phyloP scores from a whole-genome alignment of 2,888 invertebrate species.

The Cataglyphis altisquamis region DNA sequence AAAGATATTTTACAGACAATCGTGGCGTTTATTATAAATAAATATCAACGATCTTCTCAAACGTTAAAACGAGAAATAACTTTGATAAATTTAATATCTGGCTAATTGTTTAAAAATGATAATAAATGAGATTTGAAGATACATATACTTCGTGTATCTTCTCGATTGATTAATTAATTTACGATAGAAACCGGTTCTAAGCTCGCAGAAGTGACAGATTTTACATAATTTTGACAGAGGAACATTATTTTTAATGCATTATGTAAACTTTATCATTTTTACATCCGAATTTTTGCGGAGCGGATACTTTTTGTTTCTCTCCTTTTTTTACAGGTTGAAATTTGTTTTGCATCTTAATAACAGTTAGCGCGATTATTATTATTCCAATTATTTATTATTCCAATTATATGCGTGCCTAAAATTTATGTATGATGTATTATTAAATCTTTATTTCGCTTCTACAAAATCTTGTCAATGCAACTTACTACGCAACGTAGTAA shows the following conservation, averaged over 20 bases:
- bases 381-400: neutral
- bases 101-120: neutral
- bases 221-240: slow-evolving; percentile 3
- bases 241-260: slow-evolving; percentile 19
- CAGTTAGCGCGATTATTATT: neutral
- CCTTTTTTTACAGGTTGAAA: neutral
- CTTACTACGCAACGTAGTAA: neutral
- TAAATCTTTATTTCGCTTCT: slow-evolving; percentile 9
- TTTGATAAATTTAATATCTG: neutral
- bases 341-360: neutral
- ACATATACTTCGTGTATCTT: neutral
- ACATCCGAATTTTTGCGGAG: slow-evolving; percentile 20
- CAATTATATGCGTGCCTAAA: neutral
- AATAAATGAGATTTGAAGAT: neutral
- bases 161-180: neutral
- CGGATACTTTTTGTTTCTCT: neutral
- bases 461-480: neutral
- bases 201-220: slow-evolving; percentile 21
- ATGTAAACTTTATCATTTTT: slow-evolving; percentile 32
- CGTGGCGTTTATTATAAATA: neutral
- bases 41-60: neutral
- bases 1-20: neutral
- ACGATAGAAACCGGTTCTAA: neutral
- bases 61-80: neutral
- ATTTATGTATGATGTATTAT: neutral